phyloP scores from a whole-genome alignment of 2,888 invertebrate genomes.

The Ptychoptera albimana region DNA sequence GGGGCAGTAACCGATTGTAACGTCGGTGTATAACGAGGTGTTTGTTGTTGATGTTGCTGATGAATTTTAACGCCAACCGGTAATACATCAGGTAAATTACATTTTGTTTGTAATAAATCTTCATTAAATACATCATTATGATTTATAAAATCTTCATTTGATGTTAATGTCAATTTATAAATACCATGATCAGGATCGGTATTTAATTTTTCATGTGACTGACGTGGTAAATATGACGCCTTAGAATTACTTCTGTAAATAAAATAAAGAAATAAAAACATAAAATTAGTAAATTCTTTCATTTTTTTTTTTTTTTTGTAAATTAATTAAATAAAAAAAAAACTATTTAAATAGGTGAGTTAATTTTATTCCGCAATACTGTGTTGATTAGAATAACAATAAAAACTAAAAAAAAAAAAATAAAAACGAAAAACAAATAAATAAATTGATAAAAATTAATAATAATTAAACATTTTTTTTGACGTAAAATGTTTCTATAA shows the following conservation, averaged over 20 bases:
- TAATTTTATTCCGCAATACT: too few species aligned
- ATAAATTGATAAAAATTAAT: too few species aligned
- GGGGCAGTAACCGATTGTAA: conserved; percentile 10
- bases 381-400: too few species aligned
- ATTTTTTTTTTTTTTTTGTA: too few species aligned
- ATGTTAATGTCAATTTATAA: conserved; percentile 58
- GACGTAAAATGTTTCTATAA: too few species aligned
- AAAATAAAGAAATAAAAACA: conserved; percentile 9
- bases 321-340: too few species aligned
- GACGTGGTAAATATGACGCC: conserved; percentile 55
- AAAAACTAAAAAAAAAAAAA: too few species aligned
- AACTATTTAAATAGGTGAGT: too few species aligned
- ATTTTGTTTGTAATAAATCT: conserved; percentile 13
- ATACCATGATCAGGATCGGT: conserved; percentile 55
- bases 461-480: too few species aligned
- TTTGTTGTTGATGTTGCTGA: conserved; percentile 3
- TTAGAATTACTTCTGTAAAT: conserved; percentile 58
- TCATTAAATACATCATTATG: conserved; percentile 9
- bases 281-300: too few species aligned
- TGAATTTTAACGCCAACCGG: conserved; percentile 37
- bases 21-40: background rate
- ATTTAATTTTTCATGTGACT: conserved; percentile 45
- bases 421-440: too few species aligned
- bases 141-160: conserved; percentile 34
- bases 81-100: conserved; percentile 37